A percentile compares a stretch with the other conserved stretches of the same genome.
Conservation (phyloP, 2,113 vertebrate species). For the Serinus canaria region DNA sequence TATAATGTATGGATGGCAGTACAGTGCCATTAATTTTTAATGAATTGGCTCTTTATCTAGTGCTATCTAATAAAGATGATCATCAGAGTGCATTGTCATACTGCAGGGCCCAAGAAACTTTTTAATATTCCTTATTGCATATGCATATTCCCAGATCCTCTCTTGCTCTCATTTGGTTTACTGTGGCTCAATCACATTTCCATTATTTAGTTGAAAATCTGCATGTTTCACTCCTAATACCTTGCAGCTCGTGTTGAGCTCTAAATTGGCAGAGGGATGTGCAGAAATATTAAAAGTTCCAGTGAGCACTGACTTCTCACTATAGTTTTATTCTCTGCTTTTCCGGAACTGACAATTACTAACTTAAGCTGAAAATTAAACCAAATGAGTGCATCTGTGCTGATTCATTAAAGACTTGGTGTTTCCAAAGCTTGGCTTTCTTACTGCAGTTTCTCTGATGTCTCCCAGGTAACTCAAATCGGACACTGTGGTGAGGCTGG, state of each 20-base stretch:
- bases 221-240: constrained; percentile 4
- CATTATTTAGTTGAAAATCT: constrained; percentile 61
- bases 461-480: background rate
- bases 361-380: background rate
- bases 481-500: background rate
- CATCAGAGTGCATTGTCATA: constrained; percentile 71
- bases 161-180: background rate
- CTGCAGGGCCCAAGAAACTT: constrained; percentile 64
- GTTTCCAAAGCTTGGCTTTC: background rate
- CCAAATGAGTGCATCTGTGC: background rate
- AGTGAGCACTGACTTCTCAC: background rate
- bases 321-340: background rate
- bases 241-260: background rate
- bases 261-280: constrained; percentile 15
- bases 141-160: constrained; percentile 26
- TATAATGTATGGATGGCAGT: constrained; percentile 71
- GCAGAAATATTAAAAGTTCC: constrained; percentile 13
- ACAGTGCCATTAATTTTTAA: constrained; percentile 72
- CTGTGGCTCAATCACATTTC: constrained; percentile 40
- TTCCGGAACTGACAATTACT: background rate
- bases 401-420: background rate
- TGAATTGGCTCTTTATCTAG: constrained; percentile 70
- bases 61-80: constrained; percentile 71
- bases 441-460: background rate
- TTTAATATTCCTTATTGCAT: constrained; percentile 55